These are phyloP conservation scores for Hipposideros armiger DNA, from an alignment of 2,113 vertebrate species.

Conservation along the genomic window DNA sequence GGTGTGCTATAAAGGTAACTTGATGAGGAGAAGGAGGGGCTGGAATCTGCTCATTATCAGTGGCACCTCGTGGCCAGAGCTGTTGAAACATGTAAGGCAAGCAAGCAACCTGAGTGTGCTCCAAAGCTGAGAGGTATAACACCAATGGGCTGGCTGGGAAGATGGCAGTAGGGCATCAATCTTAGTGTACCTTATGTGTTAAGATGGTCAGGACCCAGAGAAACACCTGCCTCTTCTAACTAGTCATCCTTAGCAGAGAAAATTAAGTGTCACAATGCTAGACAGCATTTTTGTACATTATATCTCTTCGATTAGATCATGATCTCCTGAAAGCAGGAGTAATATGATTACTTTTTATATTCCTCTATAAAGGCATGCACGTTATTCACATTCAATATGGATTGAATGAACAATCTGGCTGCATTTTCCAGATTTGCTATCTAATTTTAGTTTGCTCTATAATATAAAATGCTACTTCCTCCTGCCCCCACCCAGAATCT, in stretches of 20 bases:
- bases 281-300: not conserved
- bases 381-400: not conserved
- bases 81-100: slow-evolving; percentile 50
- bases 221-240: not conserved
- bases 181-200: not conserved
- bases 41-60: slow-evolving; percentile 75
- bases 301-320: not conserved
- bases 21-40: slow-evolving; percentile 12
- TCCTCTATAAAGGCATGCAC: not conserved
- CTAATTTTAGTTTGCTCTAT: not conserved
- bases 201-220: not conserved
- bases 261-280: not conserved
- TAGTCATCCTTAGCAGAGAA: not conserved
- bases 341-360: not conserved
- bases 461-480: not conserved
- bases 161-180: not conserved
- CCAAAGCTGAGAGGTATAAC: not conserved
- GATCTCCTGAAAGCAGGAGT: not conserved
- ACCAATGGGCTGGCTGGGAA: not conserved
- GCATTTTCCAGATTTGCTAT: slow-evolving; percentile 12
- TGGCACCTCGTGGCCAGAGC: slow-evolving; percentile 16
- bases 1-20: slow-evolving; percentile 61
- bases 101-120: not conserved
- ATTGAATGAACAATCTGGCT: not conserved
- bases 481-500: not conserved